Base-by-base conservation (phyloP, 2,888 invertebrate genomes). In the Melanophora roralis region DNA sequence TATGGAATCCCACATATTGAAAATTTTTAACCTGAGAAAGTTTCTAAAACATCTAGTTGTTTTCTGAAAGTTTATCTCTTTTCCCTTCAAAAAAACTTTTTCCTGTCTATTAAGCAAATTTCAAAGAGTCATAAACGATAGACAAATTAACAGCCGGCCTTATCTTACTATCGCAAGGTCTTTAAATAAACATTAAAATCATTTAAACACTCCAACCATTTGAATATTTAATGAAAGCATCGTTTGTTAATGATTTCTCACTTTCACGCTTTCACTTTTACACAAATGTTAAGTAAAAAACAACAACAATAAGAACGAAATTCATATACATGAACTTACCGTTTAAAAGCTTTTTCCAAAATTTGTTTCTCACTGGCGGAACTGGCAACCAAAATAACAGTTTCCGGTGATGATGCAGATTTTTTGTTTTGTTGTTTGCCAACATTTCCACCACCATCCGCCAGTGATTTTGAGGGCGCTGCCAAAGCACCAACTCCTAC, bases 311-410 rank as follows among this genome's bases (percentile, higher is more conserved):
- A 47, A 49, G 1, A 55, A 14, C 16, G 5, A 43, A 45, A 27
- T n/a, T 2, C 9, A 21, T 45, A 38, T 43, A 65, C 49, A 38
- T 57, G 62, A 84, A 86, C 88, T 88, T 90, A 92, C 89, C 91
- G 91, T 85, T 91, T 91, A 84, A 89, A 89, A 83, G 91, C 91
- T 79, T 90, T 90, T 75, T 90, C 90, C 55, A 91, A 85, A 80
- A 91, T 87, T 83, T 89, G 86, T 78, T 89, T 88, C 83, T 90
- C 90, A 82, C 89, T 89, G 67, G 87, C 90, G 79, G 89, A 90
- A 85, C 91, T 91, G 60, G 90, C 86, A 81, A 89, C 87, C 85
- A 90, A 84, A 90, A 89, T 91, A 89, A 88, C 91, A 89, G 88
- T 91, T 91, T 88, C 91, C 90, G 88, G 91, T 90, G 88, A 89